Conservation (phyloP, 1,140 invertebrate species). For the Meloidogyne chitwoodi region DNA sequence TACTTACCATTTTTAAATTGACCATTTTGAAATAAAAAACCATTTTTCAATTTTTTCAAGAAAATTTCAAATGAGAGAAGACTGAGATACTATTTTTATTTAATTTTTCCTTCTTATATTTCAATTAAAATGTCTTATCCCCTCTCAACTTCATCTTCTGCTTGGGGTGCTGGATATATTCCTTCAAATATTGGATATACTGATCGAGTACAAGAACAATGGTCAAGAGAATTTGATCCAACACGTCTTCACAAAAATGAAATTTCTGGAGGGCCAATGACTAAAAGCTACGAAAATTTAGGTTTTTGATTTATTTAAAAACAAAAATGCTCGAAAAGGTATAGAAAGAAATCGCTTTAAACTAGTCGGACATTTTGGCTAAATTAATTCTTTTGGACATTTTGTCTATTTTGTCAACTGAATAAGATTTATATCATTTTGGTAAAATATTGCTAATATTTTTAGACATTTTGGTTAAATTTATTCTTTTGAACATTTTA, state of each 20-base stretch:
- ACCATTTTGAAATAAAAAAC: too few relatives aligned
- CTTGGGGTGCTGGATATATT: not conserved
- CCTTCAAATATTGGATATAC: not conserved
- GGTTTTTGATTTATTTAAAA: not conserved
- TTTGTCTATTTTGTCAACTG: too few relatives aligned
- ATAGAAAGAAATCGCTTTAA: too few relatives aligned
- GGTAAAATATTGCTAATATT: too few relatives aligned
- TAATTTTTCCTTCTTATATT: not conserved
- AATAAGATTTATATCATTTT: too few relatives aligned
- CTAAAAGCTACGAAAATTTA: slow-evolving; percentile 22
- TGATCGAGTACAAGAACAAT: not conserved
- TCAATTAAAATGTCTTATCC: not conserved
- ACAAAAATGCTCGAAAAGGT: too few relatives aligned
- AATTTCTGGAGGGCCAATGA: slow-evolving; percentile 28
- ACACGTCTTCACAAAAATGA: slow-evolving; percentile 26
- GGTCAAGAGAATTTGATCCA: slow-evolving; percentile 17
- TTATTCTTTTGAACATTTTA: too few relatives aligned
- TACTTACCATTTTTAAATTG: too few relatives aligned
- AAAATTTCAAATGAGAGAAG: not conserved
- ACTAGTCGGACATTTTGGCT: too few relatives aligned
- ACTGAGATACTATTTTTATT: not conserved
- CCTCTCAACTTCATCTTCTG: not conserved
- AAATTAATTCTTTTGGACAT: too few relatives aligned
- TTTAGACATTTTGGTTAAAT: too few relatives aligned
- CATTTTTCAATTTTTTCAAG: not conserved